Base-by-base conservation (phyloP, 2,113 vertebrate genomes). In the Xiphophorus couchianus region DNA sequence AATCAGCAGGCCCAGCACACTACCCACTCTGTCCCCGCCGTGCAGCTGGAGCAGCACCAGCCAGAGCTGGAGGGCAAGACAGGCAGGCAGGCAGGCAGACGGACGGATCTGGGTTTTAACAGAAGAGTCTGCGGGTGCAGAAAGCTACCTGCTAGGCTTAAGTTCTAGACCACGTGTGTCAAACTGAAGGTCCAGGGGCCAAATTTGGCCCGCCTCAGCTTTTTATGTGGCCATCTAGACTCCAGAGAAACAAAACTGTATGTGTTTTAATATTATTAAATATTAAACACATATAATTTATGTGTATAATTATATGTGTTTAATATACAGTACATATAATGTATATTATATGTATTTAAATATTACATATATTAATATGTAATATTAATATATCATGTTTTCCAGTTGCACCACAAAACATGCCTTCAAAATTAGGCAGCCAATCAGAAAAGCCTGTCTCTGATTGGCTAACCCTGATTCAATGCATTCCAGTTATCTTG, bases 1-100 rank as follows among this genome's bases (percentile, higher is more conserved):
- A 95, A 95, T 95, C 95, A 95, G 91, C 86, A 92, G 91, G 78
- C 86, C 88, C 90, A 85, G 86, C 90, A 96, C 92, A 94, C 93
- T 94, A 90, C 86, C 84, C 86, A 92, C 94, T 95, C 94, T 95
- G 94, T 96, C 93, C 95, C 86, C 77, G 68, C 85, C 83, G 87
- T 19, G 76, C 84, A 91, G 80, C 87, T 91, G 84, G 82, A 90
- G 91, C 91, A 84, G 88, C 92, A 92, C 69, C 81, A 85, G 94
- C 88, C 91, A 95, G 92, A 93, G 94, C 92, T 91, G 89, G 90
- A 86, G 90, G 91, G 92, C 93, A 9, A 35, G 33, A 95, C 85
- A 87, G 85, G 85, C 82, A 71, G 90, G 84, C 84, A 89, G 84
- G 81, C 87, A 93, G 31, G 6, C 0, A 35, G 7, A 95, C 85